Percentiles rank a stretch among this genome's conserved stretches.
phyloP scores from a whole-genome alignment of 2,113 vertebrate genomes.

The Dendrocopos noguchii region DNA sequence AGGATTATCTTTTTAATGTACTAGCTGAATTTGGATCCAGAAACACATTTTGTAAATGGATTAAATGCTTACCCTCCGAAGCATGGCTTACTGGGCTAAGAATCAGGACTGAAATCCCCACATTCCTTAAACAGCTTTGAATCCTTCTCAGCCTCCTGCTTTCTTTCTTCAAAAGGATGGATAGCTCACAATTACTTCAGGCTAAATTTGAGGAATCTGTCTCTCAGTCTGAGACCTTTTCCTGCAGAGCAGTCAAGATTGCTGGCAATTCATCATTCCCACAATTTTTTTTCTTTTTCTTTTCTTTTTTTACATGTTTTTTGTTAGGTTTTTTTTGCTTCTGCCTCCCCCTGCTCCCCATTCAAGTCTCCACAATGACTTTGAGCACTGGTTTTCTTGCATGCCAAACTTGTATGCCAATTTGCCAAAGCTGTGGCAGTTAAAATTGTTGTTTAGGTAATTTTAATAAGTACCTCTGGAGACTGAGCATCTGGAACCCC shows the following conservation, averaged over 20 bases:
- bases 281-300: rapidly evolving
- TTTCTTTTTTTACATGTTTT: too few relatives aligned
- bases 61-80: slow-evolving; percentile 25
- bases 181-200: neutral
- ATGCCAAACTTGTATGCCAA: too few relatives aligned
- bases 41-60: slow-evolving; percentile 41
- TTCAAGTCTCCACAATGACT: neutral
- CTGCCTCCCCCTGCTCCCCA: rapidly evolving
- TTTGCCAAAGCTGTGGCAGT: neutral
- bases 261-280: neutral
- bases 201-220: neutral
- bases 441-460: neutral
- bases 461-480: neutral
- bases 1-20: slow-evolving; percentile 1
- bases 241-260: neutral
- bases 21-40: slow-evolving; percentile 8
- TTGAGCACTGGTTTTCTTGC: neutral
- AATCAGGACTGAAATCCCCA: neutral
- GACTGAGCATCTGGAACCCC: neutral
- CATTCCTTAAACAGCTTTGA: neutral
- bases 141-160: neutral
- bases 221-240: neutral
- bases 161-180: neutral
- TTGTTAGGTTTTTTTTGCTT: too few relatives aligned
- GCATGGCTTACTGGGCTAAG: neutral